These are phyloP conservation scores for Drosophila austrosaltans DNA, from an alignment of 2,888 invertebrate species.

Conservation along the genomic window DNA sequence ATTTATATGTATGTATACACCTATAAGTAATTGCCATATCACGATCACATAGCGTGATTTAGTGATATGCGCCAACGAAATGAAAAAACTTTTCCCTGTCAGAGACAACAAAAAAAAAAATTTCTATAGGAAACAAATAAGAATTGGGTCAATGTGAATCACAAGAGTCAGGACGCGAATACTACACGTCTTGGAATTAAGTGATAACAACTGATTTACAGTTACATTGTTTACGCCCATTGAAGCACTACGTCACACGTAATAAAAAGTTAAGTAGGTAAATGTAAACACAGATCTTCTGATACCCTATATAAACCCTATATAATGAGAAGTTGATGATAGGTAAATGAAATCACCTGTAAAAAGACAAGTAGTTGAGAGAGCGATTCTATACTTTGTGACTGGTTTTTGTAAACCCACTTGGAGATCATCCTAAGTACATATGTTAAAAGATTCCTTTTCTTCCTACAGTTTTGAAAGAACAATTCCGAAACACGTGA, in stretches of 20 bases:
- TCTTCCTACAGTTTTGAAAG: no score
- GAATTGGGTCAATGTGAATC: slow-evolving; percentile 6
- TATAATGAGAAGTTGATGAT: no score
- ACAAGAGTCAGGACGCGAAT: background rate
- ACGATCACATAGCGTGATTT: slow-evolving; percentile 50
- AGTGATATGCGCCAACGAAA: background rate
- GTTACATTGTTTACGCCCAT: slow-evolving; percentile 23
- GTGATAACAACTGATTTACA: slow-evolving; percentile 29
- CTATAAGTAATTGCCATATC: slow-evolving; percentile 19
- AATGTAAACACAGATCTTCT: background rate
- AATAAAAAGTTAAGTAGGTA: slow-evolving; percentile 10
- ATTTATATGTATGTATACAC: background rate
- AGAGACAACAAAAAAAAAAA: background rate
- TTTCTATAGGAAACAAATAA: background rate
- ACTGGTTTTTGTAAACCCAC: no score
- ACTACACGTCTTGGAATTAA: background rate
- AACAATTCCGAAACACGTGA: no score
- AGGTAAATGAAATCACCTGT: no score
- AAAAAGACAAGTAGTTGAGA: no score
- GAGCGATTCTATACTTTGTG: no score
- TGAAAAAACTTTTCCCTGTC: background rate
- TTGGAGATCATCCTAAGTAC: no score
- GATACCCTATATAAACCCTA: background rate
- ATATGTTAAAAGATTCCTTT: no score
- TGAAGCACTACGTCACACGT: slow-evolving; percentile 31